phyloP scores from a whole-genome alignment of 1,140 invertebrate species.

The Eubasilissa regina region DNA sequence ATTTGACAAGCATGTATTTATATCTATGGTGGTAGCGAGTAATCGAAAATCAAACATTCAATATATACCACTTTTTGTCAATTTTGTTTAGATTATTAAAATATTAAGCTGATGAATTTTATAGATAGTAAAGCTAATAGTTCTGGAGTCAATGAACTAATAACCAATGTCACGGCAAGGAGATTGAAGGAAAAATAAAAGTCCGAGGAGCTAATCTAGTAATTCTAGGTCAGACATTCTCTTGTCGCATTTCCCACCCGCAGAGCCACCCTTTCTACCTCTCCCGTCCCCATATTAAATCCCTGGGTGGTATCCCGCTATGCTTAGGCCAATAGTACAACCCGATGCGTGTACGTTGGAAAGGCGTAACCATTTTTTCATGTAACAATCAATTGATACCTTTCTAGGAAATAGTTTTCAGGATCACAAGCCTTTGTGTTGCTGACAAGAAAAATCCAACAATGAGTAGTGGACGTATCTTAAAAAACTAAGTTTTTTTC shows the following conservation, averaged over 20 bases:
- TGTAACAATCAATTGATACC: too few relatives aligned
- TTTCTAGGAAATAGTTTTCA: too few relatives aligned
- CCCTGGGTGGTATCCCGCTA: conserved; percentile 42
- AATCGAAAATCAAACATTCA: too few relatives aligned
- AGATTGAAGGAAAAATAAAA: conserved; percentile 25
- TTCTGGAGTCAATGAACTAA: neutral
- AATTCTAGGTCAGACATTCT: conserved; percentile 59
- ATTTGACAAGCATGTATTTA: too few relatives aligned
- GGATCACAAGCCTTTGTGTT: too few relatives aligned
- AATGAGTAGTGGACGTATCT: too few relatives aligned
- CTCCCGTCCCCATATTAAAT: conserved; percentile 24
- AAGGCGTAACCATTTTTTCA: neutral
- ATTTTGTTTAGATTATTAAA: neutral
- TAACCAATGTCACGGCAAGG: conserved; percentile 40
- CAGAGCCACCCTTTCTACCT: neutral
- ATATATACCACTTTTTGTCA: too few relatives aligned
- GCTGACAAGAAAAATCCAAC: too few relatives aligned
- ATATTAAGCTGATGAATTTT: neutral
- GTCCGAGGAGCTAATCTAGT: conserved; percentile 56
- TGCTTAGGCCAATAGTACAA: conserved; percentile 40
- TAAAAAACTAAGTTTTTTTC: too few relatives aligned
- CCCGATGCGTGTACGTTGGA: conserved; percentile 18
- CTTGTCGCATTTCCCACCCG: conserved; percentile 55
- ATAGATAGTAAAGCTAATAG: neutral
- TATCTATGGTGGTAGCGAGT: too few relatives aligned